Percentiles rank a stretch among this genome's conserved stretches.
phyloP scores from a whole-genome alignment of 2,113 vertebrate genomes.

The Apus apus region DNA sequence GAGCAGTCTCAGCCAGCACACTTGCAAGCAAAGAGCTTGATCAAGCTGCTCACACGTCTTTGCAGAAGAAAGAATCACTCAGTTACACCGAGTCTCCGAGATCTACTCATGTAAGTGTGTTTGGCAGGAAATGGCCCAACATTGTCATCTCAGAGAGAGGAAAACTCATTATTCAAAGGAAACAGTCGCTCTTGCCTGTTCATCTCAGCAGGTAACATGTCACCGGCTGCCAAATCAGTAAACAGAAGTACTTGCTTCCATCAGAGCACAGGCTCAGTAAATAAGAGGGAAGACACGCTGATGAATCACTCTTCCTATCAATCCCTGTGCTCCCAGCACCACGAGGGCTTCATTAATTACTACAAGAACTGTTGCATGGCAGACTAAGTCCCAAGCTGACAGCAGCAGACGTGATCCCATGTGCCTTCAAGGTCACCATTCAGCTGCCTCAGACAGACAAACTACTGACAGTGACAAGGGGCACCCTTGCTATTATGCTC shows the following conservation, averaged over 20 bases:
- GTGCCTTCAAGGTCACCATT: not conserved
- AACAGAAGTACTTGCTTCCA: slow-evolving; percentile 1
- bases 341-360: not conserved
- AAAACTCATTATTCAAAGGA: not conserved
- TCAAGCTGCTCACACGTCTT: not conserved
- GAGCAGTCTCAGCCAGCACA: not conserved
- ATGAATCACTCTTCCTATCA: not conserved
- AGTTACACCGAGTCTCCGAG: not conserved
- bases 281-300: not conserved
- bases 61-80: not conserved
- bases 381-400: not conserved
- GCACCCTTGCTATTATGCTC: not conserved
- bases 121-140: not conserved
- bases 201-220: not conserved
- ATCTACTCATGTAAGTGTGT: not conserved
- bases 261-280: not conserved
- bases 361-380: not conserved
- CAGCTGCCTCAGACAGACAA: not conserved
- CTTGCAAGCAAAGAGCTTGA: not conserved
- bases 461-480: not conserved
- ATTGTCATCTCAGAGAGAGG: not conserved
- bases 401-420: not conserved
- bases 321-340: not conserved
- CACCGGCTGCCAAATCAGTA: not conserved
- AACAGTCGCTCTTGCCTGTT: not conserved